Percentiles rank a stretch among this genome's conserved stretches.
Conservation (phyloP, 2,797 vertebrate species). For the Sebastes vulpes region DNA sequence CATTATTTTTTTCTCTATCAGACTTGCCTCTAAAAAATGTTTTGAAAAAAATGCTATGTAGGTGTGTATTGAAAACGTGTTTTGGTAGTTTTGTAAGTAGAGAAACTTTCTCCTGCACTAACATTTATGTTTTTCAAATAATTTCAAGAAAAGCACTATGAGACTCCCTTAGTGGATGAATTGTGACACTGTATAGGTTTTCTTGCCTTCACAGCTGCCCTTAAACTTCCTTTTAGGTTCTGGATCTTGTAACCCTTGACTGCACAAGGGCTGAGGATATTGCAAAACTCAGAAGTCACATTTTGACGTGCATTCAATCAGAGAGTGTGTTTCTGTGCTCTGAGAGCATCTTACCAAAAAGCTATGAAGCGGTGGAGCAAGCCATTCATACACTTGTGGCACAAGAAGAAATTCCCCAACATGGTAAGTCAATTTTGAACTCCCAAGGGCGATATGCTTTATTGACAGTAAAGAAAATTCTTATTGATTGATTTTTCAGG, state of each 20-base stretch:
- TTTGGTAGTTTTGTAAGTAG: no score
- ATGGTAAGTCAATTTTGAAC: constrained; percentile 67
- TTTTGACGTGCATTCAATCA: constrained; percentile 71
- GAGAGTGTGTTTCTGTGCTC: constrained; percentile 74
- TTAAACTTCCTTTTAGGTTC: constrained; percentile 49
- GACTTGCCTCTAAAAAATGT: no score
- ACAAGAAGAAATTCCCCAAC: constrained; percentile 63
- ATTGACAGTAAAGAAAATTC: no score
- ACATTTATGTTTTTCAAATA: no score
- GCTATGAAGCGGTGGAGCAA: constrained; percentile 79
- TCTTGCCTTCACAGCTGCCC: background rate
- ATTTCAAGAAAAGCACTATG: background rate
- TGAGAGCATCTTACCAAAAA: constrained; percentile 71
- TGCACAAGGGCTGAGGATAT: constrained; percentile 73
- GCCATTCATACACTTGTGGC: constrained; percentile 59
- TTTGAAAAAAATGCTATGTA: no score
- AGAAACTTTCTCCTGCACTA: no score
- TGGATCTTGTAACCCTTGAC: constrained; percentile 66
- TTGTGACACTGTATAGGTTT: background rate
- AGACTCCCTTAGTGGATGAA: background rate
- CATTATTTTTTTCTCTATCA: background rate
- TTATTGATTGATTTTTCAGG: constrained; percentile 52
- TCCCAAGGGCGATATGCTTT: background rate
- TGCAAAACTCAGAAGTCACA: constrained; percentile 45
- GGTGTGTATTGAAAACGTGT: no score